Evolutionary conservation across 1,140 invertebrate genomes (phyloP).

Genomic region (Melitaea cinxia): DNA sequence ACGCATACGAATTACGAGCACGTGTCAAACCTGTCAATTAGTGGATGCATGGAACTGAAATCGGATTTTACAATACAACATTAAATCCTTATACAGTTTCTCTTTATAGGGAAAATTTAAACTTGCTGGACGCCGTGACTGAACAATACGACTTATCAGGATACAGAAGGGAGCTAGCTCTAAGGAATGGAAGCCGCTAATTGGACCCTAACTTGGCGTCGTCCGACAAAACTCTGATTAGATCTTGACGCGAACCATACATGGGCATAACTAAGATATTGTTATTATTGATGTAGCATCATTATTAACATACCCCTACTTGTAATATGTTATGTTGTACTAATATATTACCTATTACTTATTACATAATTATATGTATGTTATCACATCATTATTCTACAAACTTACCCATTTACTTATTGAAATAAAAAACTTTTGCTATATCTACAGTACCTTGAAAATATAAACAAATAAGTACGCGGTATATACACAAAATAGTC

Average conservation of each 20-base stretch:
- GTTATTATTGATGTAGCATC: background rate
- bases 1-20: conserved; percentile 18
- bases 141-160: conserved; percentile 61
- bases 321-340: background rate
- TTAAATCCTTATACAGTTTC: conserved; percentile 51
- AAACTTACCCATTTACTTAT: no score
- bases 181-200: conserved; percentile 52
- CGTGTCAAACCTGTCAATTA: conserved; percentile 31
- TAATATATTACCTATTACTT: no score
- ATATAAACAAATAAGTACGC: no score
- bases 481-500: no score
- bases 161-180: conserved; percentile 51
- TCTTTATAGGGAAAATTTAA: conserved; percentile 70
- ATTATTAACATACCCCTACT: background rate
- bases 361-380: no score
- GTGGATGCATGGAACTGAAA: conserved; percentile 16
- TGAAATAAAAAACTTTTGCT: no score
- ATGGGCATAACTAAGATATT: background rate
- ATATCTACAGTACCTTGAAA: no score
- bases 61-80: conserved; percentile 36
- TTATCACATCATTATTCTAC: no score
- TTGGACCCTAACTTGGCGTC: conserved; percentile 61
- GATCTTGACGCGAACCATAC: conserved; percentile 11
- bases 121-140: conserved; percentile 63
- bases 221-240: conserved; percentile 40